Conservation (phyloP, 2,888 invertebrate genomes). For the Priocnemis perturbator region DNA sequence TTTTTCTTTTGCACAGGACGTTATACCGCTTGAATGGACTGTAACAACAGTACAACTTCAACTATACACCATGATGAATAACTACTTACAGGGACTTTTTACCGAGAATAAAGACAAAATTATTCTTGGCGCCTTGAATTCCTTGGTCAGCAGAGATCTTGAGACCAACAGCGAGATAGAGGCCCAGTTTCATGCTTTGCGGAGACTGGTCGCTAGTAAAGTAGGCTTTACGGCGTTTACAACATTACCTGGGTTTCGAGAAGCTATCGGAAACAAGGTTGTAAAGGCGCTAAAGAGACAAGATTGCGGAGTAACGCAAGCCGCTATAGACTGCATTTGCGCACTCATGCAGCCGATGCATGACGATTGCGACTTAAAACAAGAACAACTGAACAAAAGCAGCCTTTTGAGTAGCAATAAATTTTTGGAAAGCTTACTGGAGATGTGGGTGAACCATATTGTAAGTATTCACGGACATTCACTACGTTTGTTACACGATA, state of each 20-base stretch:
- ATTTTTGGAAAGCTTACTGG: constrained; percentile 94
- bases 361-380: constrained; percentile 95
- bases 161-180: constrained; percentile 86
- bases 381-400: constrained; percentile 98
- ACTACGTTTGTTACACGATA: too few relatives aligned
- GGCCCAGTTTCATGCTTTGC: constrained; percentile 95
- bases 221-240: constrained; percentile 98
- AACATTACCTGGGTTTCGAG: constrained; percentile 91
- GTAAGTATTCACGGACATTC: constrained; percentile 77
- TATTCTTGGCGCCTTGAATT: constrained; percentile 92
- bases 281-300: constrained; percentile 92
- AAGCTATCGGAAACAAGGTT: constrained; percentile 94
- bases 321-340: constrained; percentile 97
- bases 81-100: constrained; percentile 89
- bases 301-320: constrained; percentile 93
- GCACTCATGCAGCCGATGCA: constrained; percentile 99
- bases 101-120: constrained; percentile 98
- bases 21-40: constrained; percentile 71
- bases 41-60: constrained; percentile 67
- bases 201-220: constrained; percentile 96
- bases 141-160: constrained; percentile 85
- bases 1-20: constrained; percentile 65
- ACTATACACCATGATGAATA: constrained; percentile 63
- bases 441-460: constrained; percentile 96
- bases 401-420: constrained; percentile 92